Evolutionary conservation across 2,888 invertebrate species (phyloP).

Genomic region (Thereva nobilitata): DNA sequence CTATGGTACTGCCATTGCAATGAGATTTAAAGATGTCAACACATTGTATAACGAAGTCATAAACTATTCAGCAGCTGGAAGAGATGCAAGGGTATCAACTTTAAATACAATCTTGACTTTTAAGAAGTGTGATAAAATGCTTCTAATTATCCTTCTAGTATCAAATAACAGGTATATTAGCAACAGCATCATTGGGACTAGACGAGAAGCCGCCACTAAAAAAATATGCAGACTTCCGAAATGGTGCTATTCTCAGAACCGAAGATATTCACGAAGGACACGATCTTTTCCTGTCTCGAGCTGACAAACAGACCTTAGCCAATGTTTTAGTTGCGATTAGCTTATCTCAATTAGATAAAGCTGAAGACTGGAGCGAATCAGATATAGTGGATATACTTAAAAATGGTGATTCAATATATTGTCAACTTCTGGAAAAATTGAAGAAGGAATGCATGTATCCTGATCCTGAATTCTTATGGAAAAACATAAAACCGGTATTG

Average conservation of each 20-base stretch:
- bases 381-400: constrained; percentile 45
- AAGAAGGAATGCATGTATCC: constrained; percentile 20
- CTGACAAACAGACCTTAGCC: constrained; percentile 45
- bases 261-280: constrained; percentile 45
- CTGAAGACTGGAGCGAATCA: constrained; percentile 43
- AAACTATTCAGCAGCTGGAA: constrained; percentile 43
- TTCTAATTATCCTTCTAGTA: constrained; percentile 16
- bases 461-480: constrained; percentile 20
- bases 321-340: constrained; percentile 44
- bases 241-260: constrained; percentile 55
- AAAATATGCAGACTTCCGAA: constrained; percentile 54
- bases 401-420: constrained; percentile 45
- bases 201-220: constrained; percentile 56
- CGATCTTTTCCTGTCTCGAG: constrained; percentile 40
- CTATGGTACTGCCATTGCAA: constrained; percentile 41
- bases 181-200: constrained; percentile 29
- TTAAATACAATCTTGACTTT: not conserved
- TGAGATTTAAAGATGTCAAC: constrained; percentile 40
- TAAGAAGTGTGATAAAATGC: not conserved
- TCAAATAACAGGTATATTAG: constrained; percentile 13
- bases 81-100: constrained; percentile 40
- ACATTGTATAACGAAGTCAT: constrained; percentile 44
- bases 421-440: constrained; percentile 23
- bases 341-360: constrained; percentile 42
- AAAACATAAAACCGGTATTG: constrained; percentile 36